phyloP scores from a whole-genome alignment of 2,888 invertebrate genomes.

The Petrolisthes manimaculis region DNA sequence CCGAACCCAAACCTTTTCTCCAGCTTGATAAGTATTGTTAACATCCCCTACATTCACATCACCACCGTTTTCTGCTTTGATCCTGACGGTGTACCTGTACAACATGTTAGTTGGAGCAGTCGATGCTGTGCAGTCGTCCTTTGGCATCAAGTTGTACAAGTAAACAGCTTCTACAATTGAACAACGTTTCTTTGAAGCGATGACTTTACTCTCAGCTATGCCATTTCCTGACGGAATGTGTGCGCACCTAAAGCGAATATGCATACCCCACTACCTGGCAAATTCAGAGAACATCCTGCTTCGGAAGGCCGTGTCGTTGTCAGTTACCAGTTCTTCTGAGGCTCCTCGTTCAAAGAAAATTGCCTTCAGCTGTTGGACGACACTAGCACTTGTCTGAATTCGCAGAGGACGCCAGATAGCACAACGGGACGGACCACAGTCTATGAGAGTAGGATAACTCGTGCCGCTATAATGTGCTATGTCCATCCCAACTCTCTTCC shows the following conservation, averaged over 20 bases:
- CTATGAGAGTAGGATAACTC: neutral
- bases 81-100: neutral
- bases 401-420: neutral
- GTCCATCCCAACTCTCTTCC: neutral
- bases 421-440: neutral
- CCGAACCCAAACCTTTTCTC: too few species aligned
- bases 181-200: constrained; percentile 13
- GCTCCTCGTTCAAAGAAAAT: neutral
- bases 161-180: constrained; percentile 20
- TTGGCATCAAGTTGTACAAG: constrained; percentile 22
- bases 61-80: neutral
- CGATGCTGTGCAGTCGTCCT: constrained; percentile 10
- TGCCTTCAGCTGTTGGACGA: neutral
- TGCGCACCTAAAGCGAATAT: constrained; percentile 25
- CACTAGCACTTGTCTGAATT: neutral
- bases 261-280: too few species aligned
- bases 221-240: constrained; percentile 33
- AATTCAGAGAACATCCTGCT: neutral
- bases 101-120: constrained; percentile 12
- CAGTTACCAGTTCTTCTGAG: neutral
- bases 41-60: neutral
- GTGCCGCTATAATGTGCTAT: neutral
- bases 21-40: too few species aligned
- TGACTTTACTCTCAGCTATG: constrained; percentile 34
- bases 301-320: neutral